These are phyloP conservation scores for Lethocerus indicus DNA, from an alignment of 1,140 invertebrate species.

Conservation along the genomic window DNA sequence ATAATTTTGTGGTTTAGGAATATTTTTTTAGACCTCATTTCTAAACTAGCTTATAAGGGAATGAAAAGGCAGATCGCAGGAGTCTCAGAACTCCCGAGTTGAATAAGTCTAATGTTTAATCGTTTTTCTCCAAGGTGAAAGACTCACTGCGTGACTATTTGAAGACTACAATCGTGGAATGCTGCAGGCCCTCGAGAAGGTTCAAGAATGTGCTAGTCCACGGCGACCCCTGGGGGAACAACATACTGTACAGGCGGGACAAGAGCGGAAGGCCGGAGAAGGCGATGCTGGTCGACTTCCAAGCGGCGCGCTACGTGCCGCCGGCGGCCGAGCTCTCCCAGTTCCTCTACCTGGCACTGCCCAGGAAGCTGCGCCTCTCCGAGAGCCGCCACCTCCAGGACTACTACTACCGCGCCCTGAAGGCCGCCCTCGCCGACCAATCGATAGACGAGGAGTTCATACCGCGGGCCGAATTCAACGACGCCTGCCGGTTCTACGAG, in stretches of 20 bases:
- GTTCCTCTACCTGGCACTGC: constrained; percentile 5
- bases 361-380: not conserved
- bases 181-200: not conserved
- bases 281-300: constrained; percentile 4
- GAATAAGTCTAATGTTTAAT: too few species aligned
- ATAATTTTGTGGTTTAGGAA: too few species aligned
- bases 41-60: too few species aligned
- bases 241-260: constrained; percentile 7
- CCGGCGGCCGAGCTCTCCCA: constrained; percentile 4
- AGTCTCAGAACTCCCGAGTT: too few species aligned
- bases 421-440: not conserved
- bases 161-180: too few species aligned
- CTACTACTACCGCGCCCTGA: not conserved
- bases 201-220: constrained; percentile 3
- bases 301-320: constrained; percentile 5
- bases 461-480: not conserved
- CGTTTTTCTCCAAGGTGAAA: too few species aligned
- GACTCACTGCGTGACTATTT: too few species aligned
- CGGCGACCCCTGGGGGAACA: constrained; percentile 5
- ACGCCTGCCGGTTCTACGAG: constrained; percentile 3
- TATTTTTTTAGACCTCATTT: too few species aligned
- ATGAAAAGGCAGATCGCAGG: too few species aligned
- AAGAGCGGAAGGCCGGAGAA: not conserved
- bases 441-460: not conserved
- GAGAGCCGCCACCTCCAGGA: not conserved